Conservation (phyloP, 2,113 vertebrate species). For the Solea senegalensis region DNA sequence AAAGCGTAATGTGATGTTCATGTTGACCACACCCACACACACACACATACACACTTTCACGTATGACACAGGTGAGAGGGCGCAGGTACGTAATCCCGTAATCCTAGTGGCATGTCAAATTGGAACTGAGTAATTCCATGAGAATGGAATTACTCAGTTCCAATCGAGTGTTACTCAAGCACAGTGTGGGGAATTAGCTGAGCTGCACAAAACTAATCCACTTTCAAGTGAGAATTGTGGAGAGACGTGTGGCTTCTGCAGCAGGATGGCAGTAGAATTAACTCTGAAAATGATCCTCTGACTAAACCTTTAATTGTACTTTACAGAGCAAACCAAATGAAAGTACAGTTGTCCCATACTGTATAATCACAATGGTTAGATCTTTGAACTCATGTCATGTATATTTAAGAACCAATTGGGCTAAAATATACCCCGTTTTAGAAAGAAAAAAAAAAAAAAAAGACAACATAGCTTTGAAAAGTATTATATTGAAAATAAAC, state of each 20-base stretch:
- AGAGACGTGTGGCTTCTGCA: not conserved
- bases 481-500: constrained; percentile 24
- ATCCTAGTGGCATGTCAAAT: too few relatives aligned
- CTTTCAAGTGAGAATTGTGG: not conserved
- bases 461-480: not conserved
- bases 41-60: not conserved
- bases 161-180: not conserved
- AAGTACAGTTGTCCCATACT: not conserved
- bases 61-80: not conserved
- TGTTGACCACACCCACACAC: not conserved
- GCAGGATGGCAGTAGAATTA: not conserved
- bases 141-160: not conserved
- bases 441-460: too few relatives aligned
- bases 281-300: constrained; percentile 7
- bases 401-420: constrained; percentile 13
- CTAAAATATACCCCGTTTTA: constrained; percentile 27
- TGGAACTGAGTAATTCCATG: not conserved
- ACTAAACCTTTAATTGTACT: constrained; percentile 43
- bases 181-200: not conserved
- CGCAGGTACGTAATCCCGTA: not conserved
- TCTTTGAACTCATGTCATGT: constrained; percentile 23
- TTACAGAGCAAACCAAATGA: constrained; percentile 26
- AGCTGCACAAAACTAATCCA: not conserved
- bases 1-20: not conserved
- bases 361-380: constrained; percentile 31